These are phyloP conservation scores for Sipha flava DNA, from an alignment of 1,140 invertebrate genomes.

Conservation along the genomic window DNA sequence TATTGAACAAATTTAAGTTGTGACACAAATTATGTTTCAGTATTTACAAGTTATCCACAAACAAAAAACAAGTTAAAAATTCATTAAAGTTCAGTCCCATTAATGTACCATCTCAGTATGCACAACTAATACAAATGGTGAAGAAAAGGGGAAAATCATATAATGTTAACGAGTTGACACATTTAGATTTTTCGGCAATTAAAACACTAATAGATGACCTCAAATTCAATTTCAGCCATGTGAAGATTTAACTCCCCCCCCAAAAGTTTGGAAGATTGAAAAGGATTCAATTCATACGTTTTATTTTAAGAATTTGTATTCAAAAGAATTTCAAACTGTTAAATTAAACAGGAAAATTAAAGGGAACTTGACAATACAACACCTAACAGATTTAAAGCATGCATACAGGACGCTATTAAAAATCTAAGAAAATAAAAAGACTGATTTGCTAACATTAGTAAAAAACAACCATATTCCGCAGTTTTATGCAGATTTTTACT, in stretches of 20 bases:
- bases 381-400: background rate
- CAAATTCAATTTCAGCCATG: background rate
- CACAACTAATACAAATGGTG: slow-evolving; percentile 33
- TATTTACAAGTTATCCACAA: slow-evolving; percentile 34
- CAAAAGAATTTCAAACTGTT: background rate
- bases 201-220: background rate
- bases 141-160: slow-evolving; percentile 39
- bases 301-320: background rate
- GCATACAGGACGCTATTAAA: background rate
- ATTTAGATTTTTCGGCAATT: background rate
- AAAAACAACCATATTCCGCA: background rate
- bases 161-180: slow-evolving; percentile 38
- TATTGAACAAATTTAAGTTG: background rate
- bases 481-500: background rate
- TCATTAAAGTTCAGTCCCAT: slow-evolving; percentile 36
- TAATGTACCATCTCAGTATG: slow-evolving; percentile 35
- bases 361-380: background rate
- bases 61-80: slow-evolving; percentile 39
- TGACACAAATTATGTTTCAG: background rate
- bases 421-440: background rate
- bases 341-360: background rate
- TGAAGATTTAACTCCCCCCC: background rate
- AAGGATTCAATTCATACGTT: background rate
- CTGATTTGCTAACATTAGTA: background rate
- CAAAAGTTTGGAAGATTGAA: background rate